Conservation (phyloP, 2,113 vertebrate species). For the Donacobius atricapilla region DNA sequence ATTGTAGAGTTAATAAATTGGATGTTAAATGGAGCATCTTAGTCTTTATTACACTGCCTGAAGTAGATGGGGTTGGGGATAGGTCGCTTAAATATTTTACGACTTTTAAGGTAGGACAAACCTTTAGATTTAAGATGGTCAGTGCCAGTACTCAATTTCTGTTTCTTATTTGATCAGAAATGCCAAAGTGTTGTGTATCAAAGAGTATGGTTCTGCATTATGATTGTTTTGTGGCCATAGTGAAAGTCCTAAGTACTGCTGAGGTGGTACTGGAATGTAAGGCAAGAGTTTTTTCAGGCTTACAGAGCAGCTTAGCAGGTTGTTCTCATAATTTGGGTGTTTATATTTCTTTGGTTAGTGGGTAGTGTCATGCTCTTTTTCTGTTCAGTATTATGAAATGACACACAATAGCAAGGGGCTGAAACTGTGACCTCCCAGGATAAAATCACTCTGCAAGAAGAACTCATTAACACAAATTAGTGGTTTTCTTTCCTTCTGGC, state of each 20-base stretch:
- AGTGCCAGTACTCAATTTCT: background rate
- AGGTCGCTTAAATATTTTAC: background rate
- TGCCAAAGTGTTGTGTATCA: background rate
- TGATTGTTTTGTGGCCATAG: rapidly evolving
- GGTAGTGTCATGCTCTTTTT: background rate
- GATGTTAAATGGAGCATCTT: background rate
- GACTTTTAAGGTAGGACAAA: background rate
- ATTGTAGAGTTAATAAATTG: background rate
- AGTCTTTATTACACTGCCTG: background rate
- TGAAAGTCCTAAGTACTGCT: background rate
- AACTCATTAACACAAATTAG: background rate
- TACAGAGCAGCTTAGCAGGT: background rate
- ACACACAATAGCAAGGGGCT: background rate
- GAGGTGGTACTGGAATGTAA: background rate
- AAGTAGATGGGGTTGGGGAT: background rate
- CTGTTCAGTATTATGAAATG: background rate
- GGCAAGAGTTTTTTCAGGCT: background rate
- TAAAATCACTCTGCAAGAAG: background rate
- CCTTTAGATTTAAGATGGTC: background rate
- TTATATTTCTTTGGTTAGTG: background rate
- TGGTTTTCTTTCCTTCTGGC: background rate
- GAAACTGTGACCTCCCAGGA: background rate
- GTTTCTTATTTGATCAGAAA: background rate
- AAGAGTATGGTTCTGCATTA: background rate
- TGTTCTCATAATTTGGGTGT: background rate